Conservation (phyloP, 2,888 invertebrate species). For the Dorcus hopei region DNA sequence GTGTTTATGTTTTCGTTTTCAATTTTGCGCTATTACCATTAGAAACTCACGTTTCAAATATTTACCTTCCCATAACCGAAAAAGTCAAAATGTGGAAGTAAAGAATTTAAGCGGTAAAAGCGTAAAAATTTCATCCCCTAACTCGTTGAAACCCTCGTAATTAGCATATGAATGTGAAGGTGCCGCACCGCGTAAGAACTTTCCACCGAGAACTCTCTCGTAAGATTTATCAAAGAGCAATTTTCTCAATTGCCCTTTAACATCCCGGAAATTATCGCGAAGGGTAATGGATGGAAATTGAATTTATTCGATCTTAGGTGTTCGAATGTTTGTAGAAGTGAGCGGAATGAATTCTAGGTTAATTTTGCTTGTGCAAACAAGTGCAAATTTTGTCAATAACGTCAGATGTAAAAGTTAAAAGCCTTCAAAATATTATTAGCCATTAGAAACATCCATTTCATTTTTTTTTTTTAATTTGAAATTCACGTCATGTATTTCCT, state of each 20-base stretch:
- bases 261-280: conserved; percentile 19
- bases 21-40: background rate
- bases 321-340: too few species aligned
- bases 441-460: too few species aligned
- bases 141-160: background rate
- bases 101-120: background rate
- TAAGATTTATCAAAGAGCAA: conserved; percentile 23
- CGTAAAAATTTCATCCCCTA: too few species aligned
- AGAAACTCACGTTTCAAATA: too few species aligned
- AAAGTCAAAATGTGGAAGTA: background rate
- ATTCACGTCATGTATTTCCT: too few species aligned
- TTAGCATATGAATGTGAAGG: conserved; percentile 21
- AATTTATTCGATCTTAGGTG: background rate
- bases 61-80: background rate
- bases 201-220: background rate
- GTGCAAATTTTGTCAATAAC: too few species aligned
- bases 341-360: too few species aligned
- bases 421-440: too few species aligned
- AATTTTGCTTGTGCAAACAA: too few species aligned
- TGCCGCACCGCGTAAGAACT: conserved; percentile 1
- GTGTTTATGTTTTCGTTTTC: too few species aligned
- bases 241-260: conserved; percentile 22
- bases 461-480: too few species aligned
- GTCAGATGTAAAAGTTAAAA: too few species aligned
- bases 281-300: conserved; percentile 4